Percentiles rank a stretch among this genome's conserved stretches.
Conservation (phyloP, 2,888 invertebrate genomes). For the Dryococelus australis region DNA sequence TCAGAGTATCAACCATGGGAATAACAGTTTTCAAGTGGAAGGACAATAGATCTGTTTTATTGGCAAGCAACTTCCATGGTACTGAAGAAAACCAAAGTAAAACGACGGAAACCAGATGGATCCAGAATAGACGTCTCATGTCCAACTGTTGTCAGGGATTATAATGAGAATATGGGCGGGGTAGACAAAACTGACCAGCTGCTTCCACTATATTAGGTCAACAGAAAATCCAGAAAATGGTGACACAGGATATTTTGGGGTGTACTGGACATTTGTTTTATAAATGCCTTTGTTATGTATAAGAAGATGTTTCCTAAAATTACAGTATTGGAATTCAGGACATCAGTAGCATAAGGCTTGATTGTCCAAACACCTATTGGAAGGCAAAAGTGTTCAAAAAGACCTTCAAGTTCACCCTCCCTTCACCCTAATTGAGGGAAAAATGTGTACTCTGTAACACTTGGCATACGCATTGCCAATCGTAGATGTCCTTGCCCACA, state of each 20-base stretch:
- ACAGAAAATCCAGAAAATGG: constrained; percentile 29
- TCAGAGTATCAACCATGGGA: constrained; percentile 20
- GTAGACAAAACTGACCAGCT: constrained; percentile 24
- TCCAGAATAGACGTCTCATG: neutral
- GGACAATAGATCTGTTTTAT: constrained; percentile 44
- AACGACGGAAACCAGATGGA: constrained; percentile 26
- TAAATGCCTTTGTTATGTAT: constrained; percentile 26
- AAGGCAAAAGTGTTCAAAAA: too few relatives aligned
- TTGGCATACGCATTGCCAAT: too few relatives aligned
- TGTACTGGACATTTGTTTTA: constrained; percentile 28
- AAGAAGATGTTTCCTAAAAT: neutral
- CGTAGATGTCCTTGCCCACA: too few relatives aligned
- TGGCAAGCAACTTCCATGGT: constrained; percentile 47
- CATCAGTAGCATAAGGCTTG: neutral
- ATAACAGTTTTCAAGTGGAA: constrained; percentile 42
- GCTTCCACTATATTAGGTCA: neutral
- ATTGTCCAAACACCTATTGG: too few relatives aligned
- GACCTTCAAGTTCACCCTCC: too few relatives aligned
- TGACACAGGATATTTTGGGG: constrained; percentile 31
- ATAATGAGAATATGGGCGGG: constrained; percentile 30
- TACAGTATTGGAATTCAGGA: constrained; percentile 12
- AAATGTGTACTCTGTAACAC: too few relatives aligned
- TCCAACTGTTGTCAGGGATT: neutral
- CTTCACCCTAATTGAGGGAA: too few relatives aligned
- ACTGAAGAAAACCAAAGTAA: neutral